A percentile compares a stretch with the other conserved stretches of the same genome.
Conservation (phyloP, 2,113 vertebrate genomes). For the Gnathonemus echidnorhynchus region DNA sequence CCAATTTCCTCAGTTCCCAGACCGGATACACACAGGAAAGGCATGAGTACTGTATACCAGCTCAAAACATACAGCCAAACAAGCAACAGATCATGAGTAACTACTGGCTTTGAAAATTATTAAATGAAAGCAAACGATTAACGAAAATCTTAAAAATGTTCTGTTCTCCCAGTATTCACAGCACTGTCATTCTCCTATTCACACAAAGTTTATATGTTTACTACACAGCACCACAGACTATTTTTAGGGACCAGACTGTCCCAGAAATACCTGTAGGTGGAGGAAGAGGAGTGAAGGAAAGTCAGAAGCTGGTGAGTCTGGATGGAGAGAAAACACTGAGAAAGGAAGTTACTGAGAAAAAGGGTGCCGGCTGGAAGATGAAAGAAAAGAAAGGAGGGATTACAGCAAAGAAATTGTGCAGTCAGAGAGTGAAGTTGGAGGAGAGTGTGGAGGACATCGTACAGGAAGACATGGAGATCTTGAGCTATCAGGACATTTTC, state of each 20-base stretch:
- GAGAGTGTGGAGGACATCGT: neutral
- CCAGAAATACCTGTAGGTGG: neutral
- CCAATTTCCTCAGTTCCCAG: constrained; percentile 9
- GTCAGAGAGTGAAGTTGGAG: neutral
- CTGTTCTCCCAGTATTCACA: neutral
- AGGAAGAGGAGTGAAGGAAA: neutral
- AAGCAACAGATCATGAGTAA: neutral
- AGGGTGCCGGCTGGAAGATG: neutral
- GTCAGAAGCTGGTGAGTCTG: neutral
- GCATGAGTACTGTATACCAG: neutral
- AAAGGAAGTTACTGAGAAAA: neutral
- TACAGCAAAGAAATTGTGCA: neutral
- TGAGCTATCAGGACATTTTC: constrained; percentile 5
- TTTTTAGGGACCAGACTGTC: neutral
- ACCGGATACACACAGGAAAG: constrained; percentile 3
- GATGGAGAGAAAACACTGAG: neutral
- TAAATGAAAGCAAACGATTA: neutral
- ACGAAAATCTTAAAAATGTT: neutral
- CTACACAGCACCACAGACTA: neutral
- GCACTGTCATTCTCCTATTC: neutral
- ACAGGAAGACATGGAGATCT: constrained; percentile 17
- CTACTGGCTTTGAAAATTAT: neutral
- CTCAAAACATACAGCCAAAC: neutral
- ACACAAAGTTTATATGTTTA: neutral
- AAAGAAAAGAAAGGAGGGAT: neutral